A percentile compares a stretch with the other conserved stretches of the same genome.
Conservation (phyloP, 35 echinoderm and acorn worm genomes). For the Anneissia japonica region DNA sequence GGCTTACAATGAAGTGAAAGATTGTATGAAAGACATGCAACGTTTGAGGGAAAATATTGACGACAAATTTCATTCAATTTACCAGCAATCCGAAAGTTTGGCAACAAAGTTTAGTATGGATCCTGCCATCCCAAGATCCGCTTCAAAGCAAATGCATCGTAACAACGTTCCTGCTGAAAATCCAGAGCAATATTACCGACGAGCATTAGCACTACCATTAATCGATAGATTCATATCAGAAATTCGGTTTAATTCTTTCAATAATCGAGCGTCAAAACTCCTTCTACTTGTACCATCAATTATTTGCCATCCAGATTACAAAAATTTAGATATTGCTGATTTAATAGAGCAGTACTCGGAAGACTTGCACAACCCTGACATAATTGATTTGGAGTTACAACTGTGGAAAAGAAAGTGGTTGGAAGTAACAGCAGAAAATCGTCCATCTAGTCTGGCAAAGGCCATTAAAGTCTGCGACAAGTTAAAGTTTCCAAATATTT, state of each 20-base stretch:
- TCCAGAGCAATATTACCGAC: constrained; percentile 10
- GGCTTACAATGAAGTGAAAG: no score
- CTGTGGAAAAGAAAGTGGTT: no score
- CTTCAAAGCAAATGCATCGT: no score
- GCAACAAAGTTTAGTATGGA: not conserved
- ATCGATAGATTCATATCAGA: no score
- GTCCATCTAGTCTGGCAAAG: not conserved
- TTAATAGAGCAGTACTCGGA: constrained; percentile 6
- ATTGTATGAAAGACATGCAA: no score
- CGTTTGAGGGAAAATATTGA: no score
- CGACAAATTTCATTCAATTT: no score
- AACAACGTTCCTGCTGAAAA: not conserved
- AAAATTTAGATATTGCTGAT: constrained; percentile 5
- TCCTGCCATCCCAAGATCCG: not conserved
- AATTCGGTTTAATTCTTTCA: no score
- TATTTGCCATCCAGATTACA: not conserved
- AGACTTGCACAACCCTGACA: constrained; percentile 10
- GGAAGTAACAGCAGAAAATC: no score
- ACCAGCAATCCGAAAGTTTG: no score
- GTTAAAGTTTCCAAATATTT: constrained; percentile 2
- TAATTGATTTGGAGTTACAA: not conserved
- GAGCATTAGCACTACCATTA: no score
- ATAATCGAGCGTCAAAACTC: not conserved
- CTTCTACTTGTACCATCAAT: not conserved
- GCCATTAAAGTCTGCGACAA: constrained; percentile 13